Conservation (phyloP, 2,888 invertebrate species). For the Athalia circularis region DNA sequence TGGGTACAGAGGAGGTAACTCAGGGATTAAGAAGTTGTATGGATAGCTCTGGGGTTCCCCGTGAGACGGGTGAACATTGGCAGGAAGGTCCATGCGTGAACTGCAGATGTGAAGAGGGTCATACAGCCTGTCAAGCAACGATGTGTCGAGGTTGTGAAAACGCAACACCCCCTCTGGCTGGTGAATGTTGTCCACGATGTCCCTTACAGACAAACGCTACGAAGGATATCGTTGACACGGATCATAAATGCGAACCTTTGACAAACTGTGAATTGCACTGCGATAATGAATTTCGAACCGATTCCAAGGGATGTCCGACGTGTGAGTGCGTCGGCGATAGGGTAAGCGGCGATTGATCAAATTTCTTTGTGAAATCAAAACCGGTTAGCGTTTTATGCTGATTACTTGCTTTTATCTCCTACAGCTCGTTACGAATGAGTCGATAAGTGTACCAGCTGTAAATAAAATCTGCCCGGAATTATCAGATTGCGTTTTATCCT, state of each 20-base stretch:
- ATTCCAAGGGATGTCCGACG: slow-evolving; percentile 56
- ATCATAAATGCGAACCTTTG: slow-evolving; percentile 51
- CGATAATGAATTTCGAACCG: slow-evolving; percentile 57
- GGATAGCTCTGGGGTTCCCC: slow-evolving; percentile 55
- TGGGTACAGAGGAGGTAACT: slow-evolving; percentile 52
- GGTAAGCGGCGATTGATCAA: slow-evolving; percentile 48
- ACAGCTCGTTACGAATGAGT: neutral
- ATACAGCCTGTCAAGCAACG: slow-evolving; percentile 61
- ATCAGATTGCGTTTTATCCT: slow-evolving; percentile 59
- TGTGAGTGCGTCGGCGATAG: slow-evolving; percentile 60
- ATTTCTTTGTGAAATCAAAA: neutral
- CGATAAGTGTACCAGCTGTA: neutral
- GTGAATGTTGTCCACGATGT: slow-evolving; percentile 68
- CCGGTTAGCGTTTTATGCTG: no score
- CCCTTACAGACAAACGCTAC: slow-evolving; percentile 54
- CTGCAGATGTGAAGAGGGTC: slow-evolving; percentile 65
- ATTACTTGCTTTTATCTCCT: no score
- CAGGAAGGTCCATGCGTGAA: slow-evolving; percentile 61
- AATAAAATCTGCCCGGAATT: slow-evolving; percentile 59
- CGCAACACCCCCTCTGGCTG: slow-evolving; percentile 58
- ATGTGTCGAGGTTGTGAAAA: slow-evolving; percentile 69
- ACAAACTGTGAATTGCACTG: slow-evolving; percentile 61
- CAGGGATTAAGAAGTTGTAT: slow-evolving; percentile 55
- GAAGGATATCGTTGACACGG: slow-evolving; percentile 15
- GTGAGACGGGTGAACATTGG: slow-evolving; percentile 60